Base-by-base conservation (phyloP, 2,113 vertebrate species). In the Sprattus sprattus region DNA sequence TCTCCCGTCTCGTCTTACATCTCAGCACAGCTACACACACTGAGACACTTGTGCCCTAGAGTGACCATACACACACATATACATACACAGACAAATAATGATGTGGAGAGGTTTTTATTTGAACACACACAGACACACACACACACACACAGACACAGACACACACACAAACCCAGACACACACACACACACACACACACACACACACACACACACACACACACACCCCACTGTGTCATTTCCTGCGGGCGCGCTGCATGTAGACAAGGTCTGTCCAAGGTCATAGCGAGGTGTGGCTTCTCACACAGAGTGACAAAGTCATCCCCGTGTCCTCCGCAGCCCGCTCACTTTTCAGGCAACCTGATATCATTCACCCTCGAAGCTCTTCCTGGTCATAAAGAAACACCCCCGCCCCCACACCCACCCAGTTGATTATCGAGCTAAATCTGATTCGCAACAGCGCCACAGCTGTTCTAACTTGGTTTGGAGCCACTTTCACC, bases 251-350 rank as follows among this genome's bases (percentile, higher is more conserved):
- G 39, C 81, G 82, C 16, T 44, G 83, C 28, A 45, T 78, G 81
- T 52, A 28, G 84, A 15, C 84, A 80, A 85, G 84, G 64, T 46
- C 47, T 45, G 16, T 8, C 32, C 81, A 85, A 85, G 81, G 87
- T 88, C 87, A 85, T 20, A 16, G 1, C 44, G 16, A 60, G 75
- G 83, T 32, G 83, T 39, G 25, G 46, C 47, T 20, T 75, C 67
- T 71, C 46, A 22, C 83, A 52, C 67, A 32, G 57, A 9, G 83
- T 28, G 67, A 16, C 45, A 50, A 86, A 88, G 82, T 82, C 81
- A 45, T 78, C 54, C 32, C 25, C 81, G 83, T 47, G 54, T 85
- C 87, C 78, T 84, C 32, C n/a, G 7, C 2, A 78, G 71, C 15
- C 64, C 16, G 28, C 44, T 52, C 20, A 25, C 32, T 81, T 81